Percentiles rank a stretch among this genome's conserved stretches.
Evolutionary conservation across 2,888 invertebrate genomes (phyloP).

Genomic region (Polydrusus pterygomalis): DNA sequence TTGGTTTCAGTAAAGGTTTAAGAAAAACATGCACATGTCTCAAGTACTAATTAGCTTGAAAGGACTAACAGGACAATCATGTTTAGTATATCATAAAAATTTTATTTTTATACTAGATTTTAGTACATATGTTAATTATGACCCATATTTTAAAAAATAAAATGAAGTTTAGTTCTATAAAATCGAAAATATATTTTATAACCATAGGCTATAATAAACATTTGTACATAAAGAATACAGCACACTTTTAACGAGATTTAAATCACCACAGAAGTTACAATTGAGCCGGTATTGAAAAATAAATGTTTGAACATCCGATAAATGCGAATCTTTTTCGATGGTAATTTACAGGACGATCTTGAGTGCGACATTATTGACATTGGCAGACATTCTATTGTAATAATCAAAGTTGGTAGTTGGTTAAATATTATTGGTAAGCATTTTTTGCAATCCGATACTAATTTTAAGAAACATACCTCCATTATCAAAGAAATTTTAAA

Average conservation of each 20-base stretch:
- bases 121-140: neutral
- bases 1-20: slow-evolving; percentile 4
- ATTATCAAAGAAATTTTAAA: no score
- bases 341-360: no score
- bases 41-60: slow-evolving; percentile 35
- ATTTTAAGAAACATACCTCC: no score
- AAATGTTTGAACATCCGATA: no score
- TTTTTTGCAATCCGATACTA: no score
- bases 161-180: no score
- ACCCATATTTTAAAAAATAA: neutral
- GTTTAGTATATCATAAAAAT: slow-evolving; percentile 12
- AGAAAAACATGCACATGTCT: slow-evolving; percentile 27
- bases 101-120: neutral
- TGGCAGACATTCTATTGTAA: no score
- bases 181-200: neutral
- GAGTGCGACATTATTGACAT: no score
- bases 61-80: slow-evolving; percentile 13
- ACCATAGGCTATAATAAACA: neutral
- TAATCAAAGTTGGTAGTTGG: no score
- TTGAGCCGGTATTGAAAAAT: no score
- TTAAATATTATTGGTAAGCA: no score
- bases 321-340: no score
- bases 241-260: neutral
- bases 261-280: neutral
- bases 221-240: neutral